Base-by-base conservation (phyloP, 2,888 invertebrate genomes). In the Megalurothrips usitatus region DNA sequence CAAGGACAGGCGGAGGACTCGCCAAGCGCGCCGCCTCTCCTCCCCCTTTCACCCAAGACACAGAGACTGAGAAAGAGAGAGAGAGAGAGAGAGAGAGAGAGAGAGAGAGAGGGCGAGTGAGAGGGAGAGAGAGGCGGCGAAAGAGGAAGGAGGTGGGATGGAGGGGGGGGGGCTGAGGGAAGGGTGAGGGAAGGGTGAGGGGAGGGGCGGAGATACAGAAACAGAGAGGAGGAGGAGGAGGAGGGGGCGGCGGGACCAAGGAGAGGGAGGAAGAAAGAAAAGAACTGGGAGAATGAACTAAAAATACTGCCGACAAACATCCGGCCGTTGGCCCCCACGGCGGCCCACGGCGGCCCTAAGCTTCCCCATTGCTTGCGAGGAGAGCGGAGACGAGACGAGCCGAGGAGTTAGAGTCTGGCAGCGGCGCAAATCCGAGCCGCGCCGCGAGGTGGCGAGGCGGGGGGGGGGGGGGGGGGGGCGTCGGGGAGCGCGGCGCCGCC, bases 61-160 rank as follows among this genome's bases (percentile, higher is more conserved):
- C 14, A 58, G 52, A 52, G 75, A 75, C 58, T 75, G 49, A 78
- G 58, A 28, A 47, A 23, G 63, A 28, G 79, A 79, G 79, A 79
- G 80, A 82, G 82, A 80, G 23, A 26, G 52, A 23, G 82, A 82
- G 81, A 80, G 75, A 82, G 79, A 80, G 79, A 79, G 79, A 79
- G 79, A 79, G 80, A 63, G 79, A 80, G 68, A 78, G 80, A 81
- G 80, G 78, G 79, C 47, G 79, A 80, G 34, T 79, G 79, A 79
- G 82, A 75, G 79, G 80, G 81, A 79, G 48, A 81, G 80, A 81
- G 79, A 63, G 78, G 49, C 78, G 63, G 81, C 78, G 78, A 79
- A 52, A 79, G 48, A 81, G 47, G 52, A 78, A 82, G 81, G 47
- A 43, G 78, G 75, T 23, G 49, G 52, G 78, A 58, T 49, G 75